Conservation (phyloP, 1,140 invertebrate species). For the Oncopodura yosiiana region DNA sequence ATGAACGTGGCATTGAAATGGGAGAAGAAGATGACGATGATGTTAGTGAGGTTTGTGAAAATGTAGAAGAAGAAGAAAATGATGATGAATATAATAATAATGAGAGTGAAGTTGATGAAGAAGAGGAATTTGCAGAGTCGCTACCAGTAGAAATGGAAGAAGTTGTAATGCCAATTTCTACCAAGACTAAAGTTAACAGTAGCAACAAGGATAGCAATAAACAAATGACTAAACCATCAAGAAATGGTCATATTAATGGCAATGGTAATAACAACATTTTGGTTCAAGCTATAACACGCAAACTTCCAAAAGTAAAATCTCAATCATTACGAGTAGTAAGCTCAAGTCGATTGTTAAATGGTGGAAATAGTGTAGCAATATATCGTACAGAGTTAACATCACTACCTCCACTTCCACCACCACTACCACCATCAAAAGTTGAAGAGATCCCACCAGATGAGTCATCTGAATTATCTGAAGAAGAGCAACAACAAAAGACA, state of each 20-base stretch:
- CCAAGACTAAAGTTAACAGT: too few relatives aligned
- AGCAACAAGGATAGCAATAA: too few relatives aligned
- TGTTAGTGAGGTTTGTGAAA: constrained; percentile 39
- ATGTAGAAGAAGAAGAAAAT: constrained; percentile 26
- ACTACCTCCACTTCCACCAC: too few relatives aligned
- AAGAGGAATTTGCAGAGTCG: background rate
- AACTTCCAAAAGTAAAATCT: too few relatives aligned
- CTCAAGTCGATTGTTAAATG: too few relatives aligned
- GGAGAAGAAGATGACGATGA: constrained; percentile 31
- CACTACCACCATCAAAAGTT: too few relatives aligned
- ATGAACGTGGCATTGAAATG: constrained; percentile 34
- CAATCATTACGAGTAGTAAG: constrained; percentile 7
- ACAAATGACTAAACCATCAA: too few relatives aligned
- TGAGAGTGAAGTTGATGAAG: background rate
- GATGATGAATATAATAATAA: background rate
- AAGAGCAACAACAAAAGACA: too few relatives aligned
- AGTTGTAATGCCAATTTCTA: background rate
- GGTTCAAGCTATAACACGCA: background rate
- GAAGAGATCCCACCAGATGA: too few relatives aligned
- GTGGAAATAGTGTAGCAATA: too few relatives aligned
- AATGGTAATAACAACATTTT: background rate
- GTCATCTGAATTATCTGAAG: too few relatives aligned
- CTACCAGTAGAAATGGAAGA: background rate
- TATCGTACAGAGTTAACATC: too few relatives aligned
- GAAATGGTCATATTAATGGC: background rate